A percentile compares a stretch with the other conserved stretches of the same genome.
Evolutionary conservation across 2,888 invertebrate species (phyloP).

Genomic region (Leptopterna dolabrata): DNA sequence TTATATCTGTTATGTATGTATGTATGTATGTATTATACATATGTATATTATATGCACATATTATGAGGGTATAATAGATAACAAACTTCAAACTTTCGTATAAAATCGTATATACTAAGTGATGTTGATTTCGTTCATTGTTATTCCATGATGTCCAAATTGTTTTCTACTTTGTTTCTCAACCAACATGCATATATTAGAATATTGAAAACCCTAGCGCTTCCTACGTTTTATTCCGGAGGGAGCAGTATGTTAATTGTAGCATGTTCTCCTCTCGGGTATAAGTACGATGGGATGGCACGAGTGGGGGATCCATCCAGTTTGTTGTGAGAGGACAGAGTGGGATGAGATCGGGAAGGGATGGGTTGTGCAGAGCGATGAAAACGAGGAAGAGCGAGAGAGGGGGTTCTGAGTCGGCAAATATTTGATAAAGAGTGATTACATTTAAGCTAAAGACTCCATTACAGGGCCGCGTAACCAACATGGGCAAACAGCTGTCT

Average conservation of each 20-base stretch:
- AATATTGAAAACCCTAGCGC: background rate
- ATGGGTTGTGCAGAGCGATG: background rate
- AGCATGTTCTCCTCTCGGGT: background rate
- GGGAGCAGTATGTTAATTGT: background rate
- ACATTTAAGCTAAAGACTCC: constrained; percentile 53
- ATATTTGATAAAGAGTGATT: constrained; percentile 50
- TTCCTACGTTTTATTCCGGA: background rate
- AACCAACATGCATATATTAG: background rate
- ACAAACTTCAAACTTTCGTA: no score
- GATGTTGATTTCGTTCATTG: no score
- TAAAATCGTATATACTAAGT: no score
- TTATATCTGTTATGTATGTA: no score
- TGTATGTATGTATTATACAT: no score
- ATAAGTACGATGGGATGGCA: background rate
- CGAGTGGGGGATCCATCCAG: background rate
- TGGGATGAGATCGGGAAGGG: background rate
- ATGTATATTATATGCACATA: no score
- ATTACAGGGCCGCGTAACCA: constrained; percentile 32
- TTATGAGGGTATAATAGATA: no score
- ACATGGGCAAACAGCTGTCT: constrained; percentile 42
- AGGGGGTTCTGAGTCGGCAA: constrained; percentile 21
- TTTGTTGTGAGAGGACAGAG: background rate
- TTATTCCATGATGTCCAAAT: no score
- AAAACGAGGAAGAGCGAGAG: background rate
- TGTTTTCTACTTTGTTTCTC: no score